These are phyloP conservation scores for Aspidapion aeneum DNA, from an alignment of 2,888 invertebrate species.

Conservation along the genomic window DNA sequence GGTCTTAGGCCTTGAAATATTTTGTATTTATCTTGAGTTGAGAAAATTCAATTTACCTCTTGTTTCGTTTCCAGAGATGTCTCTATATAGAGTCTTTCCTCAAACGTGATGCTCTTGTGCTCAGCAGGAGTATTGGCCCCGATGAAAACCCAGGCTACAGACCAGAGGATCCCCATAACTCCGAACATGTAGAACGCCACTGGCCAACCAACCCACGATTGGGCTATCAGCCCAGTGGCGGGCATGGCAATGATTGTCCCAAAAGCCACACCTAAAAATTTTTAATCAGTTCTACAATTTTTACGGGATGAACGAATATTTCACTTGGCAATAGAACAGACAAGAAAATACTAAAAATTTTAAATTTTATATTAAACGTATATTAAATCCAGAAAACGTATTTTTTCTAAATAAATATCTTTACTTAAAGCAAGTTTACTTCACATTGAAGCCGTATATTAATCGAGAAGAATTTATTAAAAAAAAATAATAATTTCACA, in stretches of 20 bases:
- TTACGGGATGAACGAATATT: too few species aligned
- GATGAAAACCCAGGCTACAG: conserved; percentile 54
- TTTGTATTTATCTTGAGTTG: too few species aligned
- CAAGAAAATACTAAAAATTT: too few species aligned
- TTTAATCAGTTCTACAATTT: neutral
- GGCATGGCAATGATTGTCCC: conserved; percentile 72
- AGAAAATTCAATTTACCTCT: conserved; percentile 54
- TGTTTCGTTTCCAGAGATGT: conserved; percentile 47
- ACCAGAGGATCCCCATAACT: conserved; percentile 56
- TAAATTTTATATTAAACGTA: too few species aligned
- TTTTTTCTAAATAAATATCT: too few species aligned
- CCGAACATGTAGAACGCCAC: conserved; percentile 72
- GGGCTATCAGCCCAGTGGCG: conserved; percentile 65
- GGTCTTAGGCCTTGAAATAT: too few species aligned
- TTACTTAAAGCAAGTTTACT: too few species aligned
- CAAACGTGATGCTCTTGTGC: conserved; percentile 55
- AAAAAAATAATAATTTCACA: too few species aligned
- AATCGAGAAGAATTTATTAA: too few species aligned
- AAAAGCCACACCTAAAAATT: conserved; percentile 60
- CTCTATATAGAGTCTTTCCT: conserved; percentile 61
- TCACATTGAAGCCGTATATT: too few species aligned
- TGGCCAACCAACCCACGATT: conserved; percentile 67
- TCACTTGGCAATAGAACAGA: too few species aligned
- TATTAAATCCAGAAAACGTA: too few species aligned
- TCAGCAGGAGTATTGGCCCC: conserved; percentile 63